Percentiles rank a stretch among this genome's conserved stretches.
Conservation (phyloP, 2,888 invertebrate genomes). For the Anagyrus pseudococci region DNA sequence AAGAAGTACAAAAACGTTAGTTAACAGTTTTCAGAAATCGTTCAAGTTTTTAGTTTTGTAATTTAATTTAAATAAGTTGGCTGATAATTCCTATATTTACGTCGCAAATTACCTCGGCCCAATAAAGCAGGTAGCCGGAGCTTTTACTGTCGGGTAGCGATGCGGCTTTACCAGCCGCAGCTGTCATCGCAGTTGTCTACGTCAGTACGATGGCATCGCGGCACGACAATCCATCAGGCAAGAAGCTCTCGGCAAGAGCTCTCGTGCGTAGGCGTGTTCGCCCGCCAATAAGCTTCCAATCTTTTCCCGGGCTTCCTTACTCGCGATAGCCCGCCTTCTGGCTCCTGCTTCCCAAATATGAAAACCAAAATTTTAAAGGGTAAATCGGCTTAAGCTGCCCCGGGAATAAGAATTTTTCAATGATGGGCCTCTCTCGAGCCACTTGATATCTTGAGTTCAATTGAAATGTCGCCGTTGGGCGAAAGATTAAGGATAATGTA, state of each 20-base stretch:
- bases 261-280: background rate
- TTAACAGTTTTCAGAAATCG: no score
- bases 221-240: constrained; percentile 51
- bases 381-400: background rate
- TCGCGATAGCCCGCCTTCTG: constrained; percentile 8
- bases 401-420: no score
- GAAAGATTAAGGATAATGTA: no score
- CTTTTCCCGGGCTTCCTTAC: background rate
- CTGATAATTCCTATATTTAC: no score
- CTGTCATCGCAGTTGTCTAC: constrained; percentile 43
- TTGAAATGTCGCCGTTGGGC: no score
- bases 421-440: no score
- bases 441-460: no score
- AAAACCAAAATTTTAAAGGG: constrained; percentile 33
- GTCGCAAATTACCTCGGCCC: background rate
- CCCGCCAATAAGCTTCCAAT: no score
- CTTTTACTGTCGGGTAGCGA: background rate
- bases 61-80: no score
- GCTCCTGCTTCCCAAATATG: constrained; percentile 35
- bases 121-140: background rate
- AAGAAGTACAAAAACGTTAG: no score
- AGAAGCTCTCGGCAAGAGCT: constrained; percentile 43
- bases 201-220: constrained; percentile 58
- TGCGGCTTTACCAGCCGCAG: constrained; percentile 6
- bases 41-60: no score